These are phyloP conservation scores for Schmidtea mediterranea DNA, from an alignment of 1,140 invertebrate genomes.

Conservation along the genomic window DNA sequence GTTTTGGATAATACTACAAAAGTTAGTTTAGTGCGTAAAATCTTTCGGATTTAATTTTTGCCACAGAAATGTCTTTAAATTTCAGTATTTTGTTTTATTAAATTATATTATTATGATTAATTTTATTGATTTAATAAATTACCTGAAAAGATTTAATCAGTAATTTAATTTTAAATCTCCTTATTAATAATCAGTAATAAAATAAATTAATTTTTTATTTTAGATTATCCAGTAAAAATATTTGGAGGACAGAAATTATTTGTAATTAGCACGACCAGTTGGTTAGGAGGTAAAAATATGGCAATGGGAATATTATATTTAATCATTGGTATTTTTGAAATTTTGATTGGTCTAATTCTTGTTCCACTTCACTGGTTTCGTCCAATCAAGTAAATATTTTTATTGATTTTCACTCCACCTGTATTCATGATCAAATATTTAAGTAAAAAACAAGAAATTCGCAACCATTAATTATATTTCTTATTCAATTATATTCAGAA, in stretches of 20 bases:
- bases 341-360: constrained; percentile 54
- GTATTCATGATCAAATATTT: too few relatives aligned
- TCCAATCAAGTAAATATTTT: too few relatives aligned
- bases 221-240: constrained; percentile 51
- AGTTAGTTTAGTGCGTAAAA: too few relatives aligned
- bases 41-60: too few relatives aligned
- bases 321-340: constrained; percentile 66
- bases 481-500: too few relatives aligned
- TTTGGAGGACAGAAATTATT: constrained; percentile 70
- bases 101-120: constrained; percentile 7
- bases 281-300: constrained; percentile 70
- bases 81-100: too few relatives aligned
- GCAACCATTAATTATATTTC: too few relatives aligned
- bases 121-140: background rate
- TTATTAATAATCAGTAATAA: background rate
- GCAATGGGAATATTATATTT: constrained; percentile 85
- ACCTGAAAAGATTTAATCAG: too few relatives aligned
- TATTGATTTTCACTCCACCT: too few relatives aligned
- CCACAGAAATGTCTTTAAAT: too few relatives aligned
- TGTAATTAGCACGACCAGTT: constrained; percentile 65
- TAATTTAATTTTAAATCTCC: background rate
- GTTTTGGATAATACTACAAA: too few relatives aligned
- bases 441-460: too few relatives aligned
- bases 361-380: constrained; percentile 58
- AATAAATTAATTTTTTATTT: background rate